Evolutionary conservation across 2,113 vertebrate species (phyloP).

Genomic region (Pygoscelis adeliae): DNA sequence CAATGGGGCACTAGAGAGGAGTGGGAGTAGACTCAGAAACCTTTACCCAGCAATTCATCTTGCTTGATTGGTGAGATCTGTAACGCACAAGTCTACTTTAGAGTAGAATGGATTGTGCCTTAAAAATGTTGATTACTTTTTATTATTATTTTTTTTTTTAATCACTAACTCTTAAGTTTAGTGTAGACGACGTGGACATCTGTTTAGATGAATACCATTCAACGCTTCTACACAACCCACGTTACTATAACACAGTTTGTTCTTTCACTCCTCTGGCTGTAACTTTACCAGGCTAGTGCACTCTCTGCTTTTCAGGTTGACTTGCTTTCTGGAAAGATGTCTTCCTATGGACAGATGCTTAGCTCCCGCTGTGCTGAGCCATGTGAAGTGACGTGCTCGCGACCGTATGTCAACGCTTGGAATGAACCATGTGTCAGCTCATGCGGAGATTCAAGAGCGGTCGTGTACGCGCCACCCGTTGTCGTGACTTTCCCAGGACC

Average conservation of each 20-base stretch:
- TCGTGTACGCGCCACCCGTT: neutral
- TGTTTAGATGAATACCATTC: neutral
- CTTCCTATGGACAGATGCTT: neutral
- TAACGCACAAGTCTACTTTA: neutral
- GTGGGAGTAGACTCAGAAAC: neutral
- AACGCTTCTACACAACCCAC: neutral
- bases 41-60: neutral
- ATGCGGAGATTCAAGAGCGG: neutral
- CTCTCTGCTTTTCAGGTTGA: neutral
- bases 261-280: neutral
- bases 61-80: neutral
- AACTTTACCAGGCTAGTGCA: neutral
- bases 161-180: neutral
- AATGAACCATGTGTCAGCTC: neutral
- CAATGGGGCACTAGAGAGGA: neutral
- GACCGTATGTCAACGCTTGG: neutral
- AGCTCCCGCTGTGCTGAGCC: neutral
- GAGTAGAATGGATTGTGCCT: neutral
- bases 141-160: rapidly evolving
- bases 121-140: rapidly evolving
- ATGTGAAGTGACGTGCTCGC: neutral
- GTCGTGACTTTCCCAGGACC: slow-evolving; percentile 25
- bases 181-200: rapidly evolving
- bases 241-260: rapidly evolving
- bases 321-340: neutral